Percentiles rank a stretch among this genome's conserved stretches.
phyloP scores from a whole-genome alignment of 1,140 invertebrate genomes.

The Mizuhopecten yessoensis region DNA sequence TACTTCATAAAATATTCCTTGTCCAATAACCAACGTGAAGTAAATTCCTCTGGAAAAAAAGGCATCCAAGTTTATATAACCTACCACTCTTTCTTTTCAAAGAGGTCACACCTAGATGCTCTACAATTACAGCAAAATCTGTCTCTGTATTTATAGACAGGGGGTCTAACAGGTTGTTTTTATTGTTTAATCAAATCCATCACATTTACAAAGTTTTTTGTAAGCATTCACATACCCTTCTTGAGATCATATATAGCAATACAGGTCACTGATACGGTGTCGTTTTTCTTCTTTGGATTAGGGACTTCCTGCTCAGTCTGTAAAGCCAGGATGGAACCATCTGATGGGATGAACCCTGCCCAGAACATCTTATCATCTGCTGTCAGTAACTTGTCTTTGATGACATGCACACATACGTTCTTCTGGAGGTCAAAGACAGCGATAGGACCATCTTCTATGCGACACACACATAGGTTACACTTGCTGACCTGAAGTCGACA shows the following conservation, averaged over 20 bases:
- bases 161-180: too few relatives aligned
- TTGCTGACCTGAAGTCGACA: neutral
- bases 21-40: conserved; percentile 20
- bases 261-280: neutral
- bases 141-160: too few relatives aligned
- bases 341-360: neutral
- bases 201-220: too few relatives aligned
- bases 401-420: neutral
- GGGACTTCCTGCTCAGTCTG: neutral
- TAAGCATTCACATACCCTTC: neutral
- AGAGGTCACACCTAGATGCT: neutral
- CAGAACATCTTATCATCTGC: neutral
- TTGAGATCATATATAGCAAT: neutral
- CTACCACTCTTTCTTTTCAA: neutral
- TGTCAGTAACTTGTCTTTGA: neutral
- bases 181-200: too few relatives aligned
- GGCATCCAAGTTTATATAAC: neutral
- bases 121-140: too few relatives aligned
- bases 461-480: neutral
- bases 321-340: neutral
- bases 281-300: conserved; percentile 5
- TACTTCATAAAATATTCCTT: conserved; percentile 53
- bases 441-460: neutral
- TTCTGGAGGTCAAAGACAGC: neutral
- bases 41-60: neutral